Evolutionary conservation across 2,113 vertebrate genomes (phyloP), one percentile per base, ranked within the genome.

Genomic region (Suricata suricatta): DNA sequence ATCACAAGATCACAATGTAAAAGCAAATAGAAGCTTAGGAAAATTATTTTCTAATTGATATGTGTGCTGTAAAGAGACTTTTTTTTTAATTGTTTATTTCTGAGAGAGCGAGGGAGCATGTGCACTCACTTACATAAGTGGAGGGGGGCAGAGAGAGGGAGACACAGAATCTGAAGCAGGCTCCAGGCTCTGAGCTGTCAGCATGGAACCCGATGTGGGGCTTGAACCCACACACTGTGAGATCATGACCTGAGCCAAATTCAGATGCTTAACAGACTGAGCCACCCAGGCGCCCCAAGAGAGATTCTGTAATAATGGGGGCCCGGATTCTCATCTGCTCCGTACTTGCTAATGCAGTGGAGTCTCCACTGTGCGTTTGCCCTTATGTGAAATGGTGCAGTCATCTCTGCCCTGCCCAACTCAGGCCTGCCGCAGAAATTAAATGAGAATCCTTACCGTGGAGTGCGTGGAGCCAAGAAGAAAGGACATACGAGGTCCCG

Each of bases 271-370:
- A 60, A 19, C 21, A 2, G 2, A 23, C 57, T 60, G 57, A 60
- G 21, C 21, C 57, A 23, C 21, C 7, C 57, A 60, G 21, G 57
- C 21, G 7, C 57, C 57, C 21, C 21, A 60, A 60, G 54, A 57
- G 54, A 54, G 57, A 60, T 60, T 71, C 27, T 16, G 74, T 88
- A 54, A 5, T 33, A 33, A 54, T 16, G 47, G 27, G 25, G 8
- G 1, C 14, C 27, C 2, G 38, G 11, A 54, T 38, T 15, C 7
- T 5, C 4, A 31, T 60, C 71, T 86, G 4, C 64, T 57, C 13
- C 31, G 9, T n/a, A 17, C 2, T 90, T 27, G 4, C 71, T 54
- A 52, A 66, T 1, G 13, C 13, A 3, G 0, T 10, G 6, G 52
- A 9, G 19, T 21, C 17, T 79, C 11, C 9, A 19, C 6, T 33